phyloP scores from a whole-genome alignment of 30 jellyfish, hydroid and myxozoan genomes.

The Aurelia coerulea region DNA sequence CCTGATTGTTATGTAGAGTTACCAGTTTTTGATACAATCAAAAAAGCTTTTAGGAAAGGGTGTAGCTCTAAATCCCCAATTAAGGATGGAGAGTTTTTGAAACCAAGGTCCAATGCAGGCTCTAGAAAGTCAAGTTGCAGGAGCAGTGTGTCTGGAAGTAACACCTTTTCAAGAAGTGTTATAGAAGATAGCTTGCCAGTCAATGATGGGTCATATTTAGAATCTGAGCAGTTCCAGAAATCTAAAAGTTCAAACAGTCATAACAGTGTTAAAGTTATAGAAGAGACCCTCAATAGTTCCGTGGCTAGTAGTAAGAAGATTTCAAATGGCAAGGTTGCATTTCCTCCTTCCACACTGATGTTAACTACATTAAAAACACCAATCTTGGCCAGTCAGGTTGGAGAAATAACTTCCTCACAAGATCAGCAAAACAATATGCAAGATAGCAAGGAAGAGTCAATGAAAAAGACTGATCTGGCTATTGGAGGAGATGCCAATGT shows the following conservation, averaged over 20 bases:
- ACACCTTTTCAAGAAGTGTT: conserved; percentile 38
- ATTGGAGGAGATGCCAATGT: not conserved
- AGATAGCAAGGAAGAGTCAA: not conserved
- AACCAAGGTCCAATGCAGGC: not conserved
- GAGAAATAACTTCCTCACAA: not conserved
- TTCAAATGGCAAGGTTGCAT: not conserved
- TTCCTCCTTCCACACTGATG: not conserved
- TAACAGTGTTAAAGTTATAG: too few species aligned
- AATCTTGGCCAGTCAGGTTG: not conserved
- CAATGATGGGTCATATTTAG: conserved; percentile 40
- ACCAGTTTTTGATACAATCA: conserved; percentile 41
- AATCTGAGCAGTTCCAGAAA: not conserved
- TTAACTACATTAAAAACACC: not conserved
- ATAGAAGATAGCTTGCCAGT: conserved; percentile 57
- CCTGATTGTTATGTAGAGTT: not conserved
- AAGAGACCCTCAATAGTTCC: too few species aligned
- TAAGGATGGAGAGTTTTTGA: not conserved
- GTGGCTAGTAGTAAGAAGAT: not conserved
- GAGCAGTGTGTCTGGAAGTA: not conserved
- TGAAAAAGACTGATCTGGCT: not conserved
- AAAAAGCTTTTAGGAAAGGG: conserved; percentile 1
- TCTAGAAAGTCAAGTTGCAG: conserved; percentile 1
- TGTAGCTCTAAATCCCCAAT: not conserved
- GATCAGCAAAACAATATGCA: not conserved
- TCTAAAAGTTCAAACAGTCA: too few species aligned